Base-by-base conservation (phyloP, 2,888 invertebrate species). In the Apodemia duryi region DNA sequence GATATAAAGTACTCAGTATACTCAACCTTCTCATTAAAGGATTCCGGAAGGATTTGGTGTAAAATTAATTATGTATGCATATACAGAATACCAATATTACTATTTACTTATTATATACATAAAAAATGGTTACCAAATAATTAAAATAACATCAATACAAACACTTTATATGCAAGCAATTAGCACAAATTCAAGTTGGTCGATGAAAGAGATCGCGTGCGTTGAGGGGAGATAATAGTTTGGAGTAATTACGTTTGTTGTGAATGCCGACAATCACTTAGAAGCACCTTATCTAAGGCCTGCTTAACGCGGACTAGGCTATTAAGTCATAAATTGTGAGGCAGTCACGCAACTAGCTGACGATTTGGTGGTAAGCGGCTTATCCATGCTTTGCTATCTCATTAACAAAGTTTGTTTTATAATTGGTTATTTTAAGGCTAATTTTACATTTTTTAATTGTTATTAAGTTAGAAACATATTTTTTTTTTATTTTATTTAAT, bases 181-280 rank as follows among this genome's bases (percentile, higher is more conserved):
- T 88, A 87, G 82, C 81, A 81, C 82, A 80, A 82, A 84, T 81
- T 85, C 79, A 81, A 86, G 83, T 81, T 76, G 77, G 77, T 76
- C 83, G 82, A 83, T 84, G 85, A 85, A 83, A 84, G 79, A 83
- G 84, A 88, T 91, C 86, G 91, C 91, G 91, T 91, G 91, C 83
- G 77, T 76, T 74, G 73, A 71, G 73, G 79, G 77, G 77, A 89
- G 90, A 90, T 90, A 91, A 84, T 81, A 88, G 89, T 89, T 91
- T 86, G 80, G 88, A 91, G 87, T 90, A 90, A 91, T 91, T 91
- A 91, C 90, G 86, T 88, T 90, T 90, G 91, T 91, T 90, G 90
- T 89, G 90, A 89, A 85, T 81, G 85, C 89, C 91, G 90, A 91
- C 91, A 91, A 90, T 91, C 91, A 91, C 90, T 91, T 91, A 91